phyloP scores from a whole-genome alignment of 2,113 vertebrate genomes.

The Octodon degus region DNA sequence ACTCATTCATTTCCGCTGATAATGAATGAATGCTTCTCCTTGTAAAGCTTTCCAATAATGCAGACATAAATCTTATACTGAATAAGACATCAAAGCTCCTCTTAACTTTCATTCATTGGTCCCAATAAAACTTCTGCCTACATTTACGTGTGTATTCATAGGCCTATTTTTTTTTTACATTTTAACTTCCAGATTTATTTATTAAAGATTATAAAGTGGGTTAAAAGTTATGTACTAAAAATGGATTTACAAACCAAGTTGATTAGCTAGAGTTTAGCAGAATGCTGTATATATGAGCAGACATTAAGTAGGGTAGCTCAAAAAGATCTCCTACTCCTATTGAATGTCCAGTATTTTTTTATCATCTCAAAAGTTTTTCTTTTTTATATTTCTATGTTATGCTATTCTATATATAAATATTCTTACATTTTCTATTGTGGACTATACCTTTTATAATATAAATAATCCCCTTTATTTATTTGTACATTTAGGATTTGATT shows the following conservation, averaged over 20 bases:
- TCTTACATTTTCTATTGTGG: background rate
- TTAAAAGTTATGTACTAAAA: background rate
- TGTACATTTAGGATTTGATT: background rate
- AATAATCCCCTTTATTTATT: background rate
- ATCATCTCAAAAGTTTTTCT: background rate
- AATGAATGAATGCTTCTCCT: background rate
- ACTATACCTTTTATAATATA: background rate
- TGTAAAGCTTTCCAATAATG: background rate
- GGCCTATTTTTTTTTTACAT: background rate
- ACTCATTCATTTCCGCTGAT: background rate
- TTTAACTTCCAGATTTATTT: background rate
- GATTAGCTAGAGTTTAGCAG: slow-evolving; percentile 24
- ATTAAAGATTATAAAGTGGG: background rate
- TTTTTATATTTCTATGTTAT: background rate
- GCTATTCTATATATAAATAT: background rate
- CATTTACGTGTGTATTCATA: background rate
- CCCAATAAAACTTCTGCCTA: background rate
- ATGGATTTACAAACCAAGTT: slow-evolving; percentile 38
- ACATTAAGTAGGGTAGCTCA: background rate
- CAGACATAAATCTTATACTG: background rate
- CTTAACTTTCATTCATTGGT: background rate
- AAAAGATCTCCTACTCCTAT: background rate
- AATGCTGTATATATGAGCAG: background rate
- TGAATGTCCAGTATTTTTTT: background rate
- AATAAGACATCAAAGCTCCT: background rate